Conservation (phyloP, 1,140 invertebrate genomes). For the Paramacrobiotus metropolitanus region DNA sequence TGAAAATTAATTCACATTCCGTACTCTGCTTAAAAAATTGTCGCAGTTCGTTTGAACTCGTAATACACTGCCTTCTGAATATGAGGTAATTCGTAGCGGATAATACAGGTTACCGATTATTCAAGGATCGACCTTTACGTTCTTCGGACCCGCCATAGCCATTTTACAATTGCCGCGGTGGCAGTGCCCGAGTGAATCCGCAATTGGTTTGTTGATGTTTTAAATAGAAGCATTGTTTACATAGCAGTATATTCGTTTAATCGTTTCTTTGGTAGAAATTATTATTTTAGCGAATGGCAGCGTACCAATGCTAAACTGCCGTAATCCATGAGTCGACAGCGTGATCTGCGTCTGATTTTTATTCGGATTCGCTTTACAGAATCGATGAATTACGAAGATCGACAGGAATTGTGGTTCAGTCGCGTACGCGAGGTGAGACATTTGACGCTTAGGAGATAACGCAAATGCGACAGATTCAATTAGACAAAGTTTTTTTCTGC, state of each 20-base stretch:
- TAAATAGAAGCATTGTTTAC: background rate
- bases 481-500: too few species aligned
- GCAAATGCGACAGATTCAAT: too few species aligned
- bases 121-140: conserved; percentile 58
- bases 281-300: too few species aligned
- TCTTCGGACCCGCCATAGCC: conserved; percentile 53
- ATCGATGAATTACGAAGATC: conserved; percentile 22
- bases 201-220: background rate
- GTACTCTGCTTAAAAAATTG: too few species aligned
- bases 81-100: too few species aligned
- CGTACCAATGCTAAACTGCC: too few species aligned
- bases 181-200: conserved; percentile 30
- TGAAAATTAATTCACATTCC: too few species aligned
- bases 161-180: conserved; percentile 49
- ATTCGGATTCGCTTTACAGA: conserved; percentile 6
- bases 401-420: conserved; percentile 42
- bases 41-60: too few species aligned
- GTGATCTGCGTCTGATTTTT: background rate
- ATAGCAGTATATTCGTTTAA: too few species aligned
- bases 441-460: background rate
- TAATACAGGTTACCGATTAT: conserved; percentile 42
- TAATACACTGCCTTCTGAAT: too few species aligned
- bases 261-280: too few species aligned
- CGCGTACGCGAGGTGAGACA: conserved; percentile 41
- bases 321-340: too few species aligned